phyloP scores from a whole-genome alignment of 2,113 vertebrate genomes.

The Cygnus atratus region DNA sequence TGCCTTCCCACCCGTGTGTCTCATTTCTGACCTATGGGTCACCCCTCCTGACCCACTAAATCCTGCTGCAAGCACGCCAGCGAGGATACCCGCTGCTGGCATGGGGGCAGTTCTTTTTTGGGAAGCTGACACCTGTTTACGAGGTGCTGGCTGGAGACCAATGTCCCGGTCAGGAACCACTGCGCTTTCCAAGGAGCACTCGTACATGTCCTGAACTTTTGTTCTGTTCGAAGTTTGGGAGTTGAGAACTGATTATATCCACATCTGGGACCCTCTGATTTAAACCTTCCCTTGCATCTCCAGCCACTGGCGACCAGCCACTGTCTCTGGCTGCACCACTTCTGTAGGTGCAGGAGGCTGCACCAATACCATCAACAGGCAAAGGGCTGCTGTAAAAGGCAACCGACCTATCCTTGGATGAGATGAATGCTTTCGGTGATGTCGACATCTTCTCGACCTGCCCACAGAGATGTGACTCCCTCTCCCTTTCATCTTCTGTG shows the following conservation, averaged over 20 bases:
- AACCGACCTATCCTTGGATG: fast-evolving
- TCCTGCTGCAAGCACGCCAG: background rate
- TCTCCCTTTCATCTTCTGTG: background rate
- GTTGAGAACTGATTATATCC: background rate
- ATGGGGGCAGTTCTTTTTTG: slow-evolving; percentile 33
- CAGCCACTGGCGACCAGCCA: background rate
- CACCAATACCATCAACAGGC: fast-evolving
- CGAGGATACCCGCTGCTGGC: slow-evolving; percentile 54
- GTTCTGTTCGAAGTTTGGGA: background rate
- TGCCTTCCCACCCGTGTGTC: fast-evolving
- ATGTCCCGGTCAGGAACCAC: background rate
- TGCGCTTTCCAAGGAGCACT: background rate
- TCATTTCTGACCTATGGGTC: background rate
- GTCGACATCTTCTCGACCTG: background rate
- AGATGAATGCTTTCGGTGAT: background rate
- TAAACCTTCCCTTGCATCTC: fast-evolving
- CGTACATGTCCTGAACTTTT: background rate
- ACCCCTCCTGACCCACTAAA: background rate
- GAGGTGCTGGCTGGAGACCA: slow-evolving; percentile 2
- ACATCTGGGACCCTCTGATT: background rate
- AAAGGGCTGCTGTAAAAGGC: background rate
- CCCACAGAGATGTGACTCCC: background rate
- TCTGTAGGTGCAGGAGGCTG: background rate
- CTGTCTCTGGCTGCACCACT: background rate
- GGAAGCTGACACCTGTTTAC: slow-evolving; percentile 52